Evolutionary conservation across 92 coral and sea anemone genomes (phyloP).

Genomic region (Heteractis magnifica): DNA sequence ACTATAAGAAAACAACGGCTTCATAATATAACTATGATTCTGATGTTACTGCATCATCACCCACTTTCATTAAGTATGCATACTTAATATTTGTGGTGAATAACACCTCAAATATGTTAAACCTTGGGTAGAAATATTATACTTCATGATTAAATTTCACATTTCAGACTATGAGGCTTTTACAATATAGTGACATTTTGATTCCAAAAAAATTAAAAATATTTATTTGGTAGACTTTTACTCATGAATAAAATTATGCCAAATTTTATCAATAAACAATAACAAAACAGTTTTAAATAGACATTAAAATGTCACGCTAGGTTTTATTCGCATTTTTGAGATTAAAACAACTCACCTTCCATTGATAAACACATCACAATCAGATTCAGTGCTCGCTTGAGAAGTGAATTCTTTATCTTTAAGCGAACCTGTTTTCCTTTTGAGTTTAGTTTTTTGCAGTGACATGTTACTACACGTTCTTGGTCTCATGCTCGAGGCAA

Average conservation of each 20-base stretch:
- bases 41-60: too few relatives aligned
- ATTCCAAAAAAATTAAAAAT: too few relatives aligned
- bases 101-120: too few relatives aligned
- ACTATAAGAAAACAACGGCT: too few relatives aligned
- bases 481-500: slow-evolving; percentile 44
- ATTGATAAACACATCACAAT: slow-evolving; percentile 26
- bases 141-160: too few relatives aligned
- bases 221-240: neutral
- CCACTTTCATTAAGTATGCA: too few relatives aligned
- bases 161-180: too few relatives aligned
- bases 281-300: neutral
- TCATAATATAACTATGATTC: too few relatives aligned
- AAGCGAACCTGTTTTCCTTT: slow-evolving; percentile 27
- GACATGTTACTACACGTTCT: slow-evolving; percentile 68
- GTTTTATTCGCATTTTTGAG: neutral
- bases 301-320: neutral
- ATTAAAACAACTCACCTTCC: slow-evolving; percentile 27
- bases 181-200: too few relatives aligned
- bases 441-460: slow-evolving; percentile 31
- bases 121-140: too few relatives aligned
- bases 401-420: slow-evolving; percentile 24
- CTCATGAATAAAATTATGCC: too few relatives aligned
- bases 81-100: too few relatives aligned
- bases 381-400: slow-evolving; percentile 33
- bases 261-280: neutral